A percentile compares a stretch with the other conserved stretches of the same genome.
Conservation (phyloP, 2,113 vertebrate species). For the Nerophis ophidion region DNA sequence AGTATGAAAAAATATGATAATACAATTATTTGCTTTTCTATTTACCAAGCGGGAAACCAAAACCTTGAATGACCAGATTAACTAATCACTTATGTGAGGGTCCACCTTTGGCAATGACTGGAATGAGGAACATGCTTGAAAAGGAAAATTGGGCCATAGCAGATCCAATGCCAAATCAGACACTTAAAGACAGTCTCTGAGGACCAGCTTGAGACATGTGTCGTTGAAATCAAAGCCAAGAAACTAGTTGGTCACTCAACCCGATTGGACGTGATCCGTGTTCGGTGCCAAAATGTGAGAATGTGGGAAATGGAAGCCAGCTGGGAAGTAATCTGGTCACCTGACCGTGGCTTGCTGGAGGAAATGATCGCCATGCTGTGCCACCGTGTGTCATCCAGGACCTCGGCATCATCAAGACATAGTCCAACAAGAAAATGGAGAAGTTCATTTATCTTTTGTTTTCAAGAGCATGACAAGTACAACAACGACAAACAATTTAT, state of each 20-base stretch:
- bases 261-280: slow-evolving; percentile 47
- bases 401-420: slow-evolving; percentile 23
- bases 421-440: no score
- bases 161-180: slow-evolving; percentile 15
- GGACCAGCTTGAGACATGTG: slow-evolving; percentile 37
- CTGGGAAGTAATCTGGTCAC: slow-evolving; percentile 56
- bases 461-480: no score
- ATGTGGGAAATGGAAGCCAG: neutral
- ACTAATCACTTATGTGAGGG: no score
- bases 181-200: slow-evolving; percentile 19
- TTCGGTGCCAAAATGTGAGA: slow-evolving; percentile 15
- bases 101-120: no score
- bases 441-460: no score
- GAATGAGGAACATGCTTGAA: slow-evolving; percentile 12
- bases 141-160: slow-evolving; percentile 17
- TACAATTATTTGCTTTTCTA: no score
- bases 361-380: slow-evolving; percentile 60
- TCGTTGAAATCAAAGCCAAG: slow-evolving; percentile 15
- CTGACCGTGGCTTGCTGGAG: slow-evolving; percentile 47
- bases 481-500: no score
- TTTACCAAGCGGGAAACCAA: no score
- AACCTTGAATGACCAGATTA: no score
- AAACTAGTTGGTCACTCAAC: slow-evolving; percentile 19
- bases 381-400: slow-evolving; percentile 59
- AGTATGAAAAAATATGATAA: no score